Percentiles rank a stretch among this genome's conserved stretches.
phyloP scores from a whole-genome alignment of 2,888 invertebrate genomes.

The Sinelater perroti region DNA sequence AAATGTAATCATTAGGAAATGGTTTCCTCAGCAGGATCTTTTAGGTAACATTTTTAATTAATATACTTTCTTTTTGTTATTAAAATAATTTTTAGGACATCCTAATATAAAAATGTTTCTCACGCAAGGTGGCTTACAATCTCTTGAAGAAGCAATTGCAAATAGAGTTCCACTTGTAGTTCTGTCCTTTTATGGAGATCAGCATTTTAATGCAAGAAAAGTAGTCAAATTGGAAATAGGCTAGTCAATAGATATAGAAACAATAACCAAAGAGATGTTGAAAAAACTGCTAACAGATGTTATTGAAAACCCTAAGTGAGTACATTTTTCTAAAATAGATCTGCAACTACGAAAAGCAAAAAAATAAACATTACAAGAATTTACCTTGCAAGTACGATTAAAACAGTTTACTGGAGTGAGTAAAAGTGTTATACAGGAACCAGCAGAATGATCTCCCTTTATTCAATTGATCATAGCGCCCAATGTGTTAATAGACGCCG shows the following conservation, averaged over 20 bases:
- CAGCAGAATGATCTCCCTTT: too few species aligned
- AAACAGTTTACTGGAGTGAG: too few species aligned
- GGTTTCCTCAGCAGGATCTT: conserved; percentile 62
- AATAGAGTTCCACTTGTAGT: conserved; percentile 48
- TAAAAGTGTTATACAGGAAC: too few species aligned
- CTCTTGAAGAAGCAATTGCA: conserved; percentile 46
- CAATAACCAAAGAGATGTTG: conserved; percentile 43
- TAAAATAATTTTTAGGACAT: conserved; percentile 32
- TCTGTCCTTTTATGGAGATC: conserved; percentile 49
- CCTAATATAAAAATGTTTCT: conserved; percentile 44
- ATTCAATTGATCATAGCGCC: too few species aligned
- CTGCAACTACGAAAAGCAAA: too few species aligned
- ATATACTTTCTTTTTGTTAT: neutral
- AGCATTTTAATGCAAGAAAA: conserved; percentile 43
- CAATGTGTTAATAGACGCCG: too few species aligned
- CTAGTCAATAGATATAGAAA: conserved; percentile 37
- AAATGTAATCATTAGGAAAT: conserved; percentile 59
- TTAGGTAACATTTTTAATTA: conserved; percentile 51
- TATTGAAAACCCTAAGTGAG: conserved; percentile 48
- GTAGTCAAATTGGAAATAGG: conserved; percentile 44
- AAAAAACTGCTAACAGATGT: conserved; percentile 47
- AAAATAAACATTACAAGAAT: too few species aligned
- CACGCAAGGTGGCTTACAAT: conserved; percentile 46
- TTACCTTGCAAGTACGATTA: too few species aligned
- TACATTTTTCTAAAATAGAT: neutral